These are phyloP conservation scores for Acinonyx jubatus DNA, from an alignment of 2,113 vertebrate genomes.

Conservation along the genomic window DNA sequence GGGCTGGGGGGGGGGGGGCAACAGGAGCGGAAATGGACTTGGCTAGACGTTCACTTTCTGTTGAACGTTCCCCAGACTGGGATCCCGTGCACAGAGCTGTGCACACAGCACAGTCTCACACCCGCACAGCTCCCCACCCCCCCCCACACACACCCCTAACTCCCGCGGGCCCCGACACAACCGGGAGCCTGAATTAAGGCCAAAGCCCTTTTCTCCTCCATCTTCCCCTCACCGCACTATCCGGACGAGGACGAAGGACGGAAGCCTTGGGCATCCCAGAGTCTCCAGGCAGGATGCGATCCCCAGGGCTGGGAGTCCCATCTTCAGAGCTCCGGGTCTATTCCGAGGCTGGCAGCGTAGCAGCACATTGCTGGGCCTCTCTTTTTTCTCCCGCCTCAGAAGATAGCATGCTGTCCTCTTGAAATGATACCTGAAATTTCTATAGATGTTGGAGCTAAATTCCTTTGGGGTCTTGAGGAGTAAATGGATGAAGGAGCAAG, in stretches of 20 bases:
- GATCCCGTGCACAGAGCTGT: neutral
- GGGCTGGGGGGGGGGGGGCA: slow-evolving; percentile 42
- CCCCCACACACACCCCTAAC: neutral
- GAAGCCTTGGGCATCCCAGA: neutral
- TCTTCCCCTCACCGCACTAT: neutral
- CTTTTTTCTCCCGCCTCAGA: neutral
- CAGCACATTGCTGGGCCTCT: rapidly evolving
- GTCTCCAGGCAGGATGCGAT: rapidly evolving
- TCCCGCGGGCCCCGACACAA: neutral
- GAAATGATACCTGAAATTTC: neutral
- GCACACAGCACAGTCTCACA: neutral
- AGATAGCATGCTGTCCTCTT: neutral
- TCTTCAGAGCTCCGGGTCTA: rapidly evolving
- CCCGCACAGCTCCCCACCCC: neutral
- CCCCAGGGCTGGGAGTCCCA: rapidly evolving
- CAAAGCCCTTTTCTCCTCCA: neutral
- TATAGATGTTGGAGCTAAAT: neutral
- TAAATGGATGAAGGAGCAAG: neutral
- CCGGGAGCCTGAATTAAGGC: neutral
- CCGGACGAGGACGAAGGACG: neutral
- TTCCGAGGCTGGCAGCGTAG: neutral
- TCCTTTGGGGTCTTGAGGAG: neutral
- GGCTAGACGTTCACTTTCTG: slow-evolving; percentile 76
- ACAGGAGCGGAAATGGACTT: slow-evolving; percentile 82
- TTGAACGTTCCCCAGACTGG: neutral